phyloP scores from a whole-genome alignment of 2,797 vertebrate species.

The Bradypus variegatus region DNA sequence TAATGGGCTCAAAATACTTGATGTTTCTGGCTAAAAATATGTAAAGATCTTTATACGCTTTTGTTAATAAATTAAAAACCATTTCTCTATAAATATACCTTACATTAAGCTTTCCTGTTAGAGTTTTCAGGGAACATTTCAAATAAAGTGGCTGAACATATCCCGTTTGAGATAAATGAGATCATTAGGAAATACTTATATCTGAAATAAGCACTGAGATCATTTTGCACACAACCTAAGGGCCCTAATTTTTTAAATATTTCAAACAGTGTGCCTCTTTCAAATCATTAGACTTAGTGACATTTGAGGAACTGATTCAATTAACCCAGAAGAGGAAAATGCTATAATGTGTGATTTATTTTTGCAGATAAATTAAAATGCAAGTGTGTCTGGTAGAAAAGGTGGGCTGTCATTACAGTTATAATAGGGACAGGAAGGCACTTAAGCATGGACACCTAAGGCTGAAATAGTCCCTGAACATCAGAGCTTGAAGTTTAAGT shows the following conservation, averaged over 20 bases:
- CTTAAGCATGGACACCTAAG: slow-evolving; percentile 66
- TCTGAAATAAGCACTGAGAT: slow-evolving; percentile 53
- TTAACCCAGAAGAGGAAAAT: slow-evolving; percentile 69
- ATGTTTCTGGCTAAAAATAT: slow-evolving; percentile 51
- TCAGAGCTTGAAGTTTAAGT: slow-evolving; percentile 40
- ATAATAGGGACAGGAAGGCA: slow-evolving; percentile 66
- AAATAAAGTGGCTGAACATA: slow-evolving; percentile 43
- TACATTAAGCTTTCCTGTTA: slow-evolving; percentile 46
- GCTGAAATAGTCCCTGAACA: slow-evolving; percentile 45
- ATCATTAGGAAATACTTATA: slow-evolving; percentile 59
- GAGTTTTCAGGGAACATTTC: slow-evolving; percentile 57
- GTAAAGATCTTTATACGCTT: slow-evolving; percentile 42
- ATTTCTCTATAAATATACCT: slow-evolving; percentile 54
- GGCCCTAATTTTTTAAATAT: slow-evolving; percentile 66
- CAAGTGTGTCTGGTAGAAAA: slow-evolving; percentile 68
- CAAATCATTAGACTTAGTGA: slow-evolving; percentile 67
- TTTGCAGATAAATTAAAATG: slow-evolving; percentile 74
- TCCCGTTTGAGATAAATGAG: slow-evolving; percentile 49
- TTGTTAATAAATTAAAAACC: slow-evolving; percentile 58
- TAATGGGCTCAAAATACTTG: slow-evolving; percentile 54
- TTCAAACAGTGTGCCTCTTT: slow-evolving; percentile 64
- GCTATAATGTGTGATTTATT: slow-evolving; percentile 75
- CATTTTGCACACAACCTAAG: slow-evolving; percentile 54
- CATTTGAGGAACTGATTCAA: slow-evolving; percentile 75
- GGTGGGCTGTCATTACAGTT: slow-evolving; percentile 61